Evolutionary conservation across 2,113 vertebrate species (phyloP).

Genomic region (Thamnaconus septentrionalis): DNA sequence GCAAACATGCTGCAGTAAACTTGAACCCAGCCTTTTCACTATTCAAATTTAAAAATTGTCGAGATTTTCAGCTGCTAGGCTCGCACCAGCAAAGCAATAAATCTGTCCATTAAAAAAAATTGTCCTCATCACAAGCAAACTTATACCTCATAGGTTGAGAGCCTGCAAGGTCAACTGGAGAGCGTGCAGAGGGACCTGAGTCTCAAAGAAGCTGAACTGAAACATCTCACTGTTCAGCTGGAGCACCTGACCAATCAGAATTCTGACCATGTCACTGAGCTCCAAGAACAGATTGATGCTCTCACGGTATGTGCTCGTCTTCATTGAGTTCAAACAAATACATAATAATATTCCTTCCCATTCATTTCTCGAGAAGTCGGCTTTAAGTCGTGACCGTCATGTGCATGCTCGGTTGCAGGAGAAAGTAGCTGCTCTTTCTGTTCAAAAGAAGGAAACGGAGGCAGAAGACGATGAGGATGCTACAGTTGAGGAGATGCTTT

Average conservation of each 20-base stretch:
- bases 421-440: slow-evolving; percentile 54
- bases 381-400: not conserved
- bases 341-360: too few species aligned
- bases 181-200: slow-evolving; percentile 76
- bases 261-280: slow-evolving; percentile 62
- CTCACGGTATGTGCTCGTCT: slow-evolving; percentile 71
- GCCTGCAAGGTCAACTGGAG: slow-evolving; percentile 78
- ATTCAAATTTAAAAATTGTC: too few species aligned
- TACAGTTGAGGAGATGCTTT: slow-evolving; percentile 62
- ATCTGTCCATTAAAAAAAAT: not conserved
- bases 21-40: too few species aligned
- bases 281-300: slow-evolving; percentile 72
- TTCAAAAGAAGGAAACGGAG: slow-evolving; percentile 51
- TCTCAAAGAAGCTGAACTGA: slow-evolving; percentile 78
- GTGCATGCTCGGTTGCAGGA: slow-evolving; percentile 54
- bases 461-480: slow-evolving; percentile 19
- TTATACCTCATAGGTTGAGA: slow-evolving; percentile 71
- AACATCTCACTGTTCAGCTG: slow-evolving; percentile 80
- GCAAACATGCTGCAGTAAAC: not conserved
- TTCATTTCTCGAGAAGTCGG: not conserved
- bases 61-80: too few species aligned
- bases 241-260: slow-evolving; percentile 72
- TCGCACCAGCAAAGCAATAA: too few species aligned
- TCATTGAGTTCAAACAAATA: not conserved
- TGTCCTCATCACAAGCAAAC: not conserved